Percentiles rank a stretch among this genome's conserved stretches.
phyloP scores from a whole-genome alignment of 37 sponge, comb jelly and placozoan genomes.

The Theonella swinhoei region DNA sequence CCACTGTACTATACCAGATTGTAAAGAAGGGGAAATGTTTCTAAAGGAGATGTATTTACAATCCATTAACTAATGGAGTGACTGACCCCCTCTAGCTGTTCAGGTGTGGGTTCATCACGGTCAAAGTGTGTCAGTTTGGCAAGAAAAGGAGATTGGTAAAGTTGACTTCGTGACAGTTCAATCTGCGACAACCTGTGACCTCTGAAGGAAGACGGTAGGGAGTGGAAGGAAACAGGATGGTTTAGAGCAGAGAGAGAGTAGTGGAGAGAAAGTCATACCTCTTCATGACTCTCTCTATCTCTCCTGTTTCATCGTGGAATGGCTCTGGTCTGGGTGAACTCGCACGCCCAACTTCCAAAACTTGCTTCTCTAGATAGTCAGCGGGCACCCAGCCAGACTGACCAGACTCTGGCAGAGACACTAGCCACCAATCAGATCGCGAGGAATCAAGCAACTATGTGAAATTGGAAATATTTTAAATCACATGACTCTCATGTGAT shows the following conservation, averaged over 20 bases:
- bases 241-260: not conserved
- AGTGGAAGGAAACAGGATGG: not conserved
- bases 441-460: slow-evolving; percentile 58
- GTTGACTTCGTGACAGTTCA: not conserved
- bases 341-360: not conserved
- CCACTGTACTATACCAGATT: no score
- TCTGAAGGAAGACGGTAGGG: not conserved
- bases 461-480: not conserved
- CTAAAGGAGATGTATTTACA: no score
- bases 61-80: not conserved
- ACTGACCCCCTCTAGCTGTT: slow-evolving; percentile 55
- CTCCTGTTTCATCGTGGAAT: slow-evolving; percentile 46
- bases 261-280: slow-evolving; percentile 15
- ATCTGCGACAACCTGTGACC: not conserved
- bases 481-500: not conserved
- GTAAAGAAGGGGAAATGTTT: no score
- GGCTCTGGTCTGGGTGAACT: slow-evolving; percentile 35
- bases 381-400: slow-evolving; percentile 85
- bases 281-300: slow-evolving; percentile 39
- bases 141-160: slow-evolving; percentile 58
- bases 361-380: slow-evolving; percentile 44
- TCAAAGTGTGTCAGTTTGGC: not conserved
- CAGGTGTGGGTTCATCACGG: slow-evolving; percentile 35
- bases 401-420: slow-evolving; percentile 9
- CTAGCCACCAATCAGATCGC: slow-evolving; percentile 70